Evolutionary conservation across 2,888 invertebrate species (phyloP), one percentile per base, ranked within the genome.

Genomic region (Oeneis ivallda): DNA sequence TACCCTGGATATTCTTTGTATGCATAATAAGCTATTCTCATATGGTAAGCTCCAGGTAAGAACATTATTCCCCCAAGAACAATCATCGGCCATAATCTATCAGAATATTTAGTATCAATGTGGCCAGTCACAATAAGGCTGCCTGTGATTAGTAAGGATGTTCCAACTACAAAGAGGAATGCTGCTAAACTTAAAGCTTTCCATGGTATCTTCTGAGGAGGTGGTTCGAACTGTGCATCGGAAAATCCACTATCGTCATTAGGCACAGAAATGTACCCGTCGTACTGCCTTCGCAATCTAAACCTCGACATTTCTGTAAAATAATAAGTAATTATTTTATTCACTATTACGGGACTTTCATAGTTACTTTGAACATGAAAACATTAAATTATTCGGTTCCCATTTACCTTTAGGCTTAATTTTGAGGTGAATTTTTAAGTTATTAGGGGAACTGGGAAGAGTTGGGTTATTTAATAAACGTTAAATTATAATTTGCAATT

Each of bases 11-110:
- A 95, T 79, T 96, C 94, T 74, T 95, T 94, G 83, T 95, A 97
- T 0, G 98, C 98, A 86, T 95, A 96, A 81, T 96, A 95, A 41
- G 97, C 96, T 79, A 98, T 96, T 75, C 97, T 94, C 57, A 97
- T 94, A 82, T 98, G 98, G 86, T 98, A 98, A 61, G 96, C 96
- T 49, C 98, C 98, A 0, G 98, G 98, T 72, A 98, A 95, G 79
- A 98, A 97, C 96, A 98, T 97, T 47, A 98, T 92, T 26, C 94
- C 92, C 41, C 98, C 98, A 77, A 98, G 90, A 73, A 98, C 95
- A 70, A 98, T 94, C 85, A 98, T 93, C 0, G 98, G 98, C 96
- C 97, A 97, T 82, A 96, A 94, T 69, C 97, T 93, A 84, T 98
- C 97, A 2, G 95, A 94, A 86, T 98, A 97, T 93, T 96, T 95